Percentiles rank a stretch among this genome's conserved stretches.
Evolutionary conservation across 2,113 vertebrate genomes (phyloP).

Genomic region (Upupa epops): DNA sequence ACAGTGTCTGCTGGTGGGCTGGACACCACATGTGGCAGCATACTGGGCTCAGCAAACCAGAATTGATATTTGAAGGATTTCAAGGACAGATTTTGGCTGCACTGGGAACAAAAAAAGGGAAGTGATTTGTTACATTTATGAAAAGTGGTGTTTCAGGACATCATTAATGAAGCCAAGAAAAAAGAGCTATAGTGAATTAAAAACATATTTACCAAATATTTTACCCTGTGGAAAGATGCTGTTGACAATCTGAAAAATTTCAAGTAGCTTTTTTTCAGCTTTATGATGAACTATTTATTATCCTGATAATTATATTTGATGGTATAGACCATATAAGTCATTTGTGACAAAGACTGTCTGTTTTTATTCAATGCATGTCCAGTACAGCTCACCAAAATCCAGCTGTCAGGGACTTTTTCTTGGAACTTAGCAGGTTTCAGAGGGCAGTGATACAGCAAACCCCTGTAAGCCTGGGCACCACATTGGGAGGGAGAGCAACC

Average conservation of each 20-base stretch:
- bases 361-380: not conserved
- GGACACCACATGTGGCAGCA: accelerated
- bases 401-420: not conserved
- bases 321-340: not conserved
- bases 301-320: not conserved
- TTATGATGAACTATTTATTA: not conserved
- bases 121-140: not conserved
- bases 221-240: not conserved
- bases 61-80: not conserved
- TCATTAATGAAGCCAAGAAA: accelerated
- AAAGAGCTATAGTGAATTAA: not conserved
- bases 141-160: not conserved
- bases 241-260: not conserved
- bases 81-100: not conserved
- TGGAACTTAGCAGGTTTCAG: not conserved
- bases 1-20: not conserved
- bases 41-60: not conserved
- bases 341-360: not conserved
- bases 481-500: accelerated
- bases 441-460: not conserved
- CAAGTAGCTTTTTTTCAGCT: not conserved
- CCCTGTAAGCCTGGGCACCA: not conserved
- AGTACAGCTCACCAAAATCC: not conserved
- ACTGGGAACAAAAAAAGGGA: not conserved
- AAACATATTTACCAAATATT: not conserved